Evolutionary conservation across 2,113 vertebrate species (phyloP).

Genomic region (Strix uralensis): DNA sequence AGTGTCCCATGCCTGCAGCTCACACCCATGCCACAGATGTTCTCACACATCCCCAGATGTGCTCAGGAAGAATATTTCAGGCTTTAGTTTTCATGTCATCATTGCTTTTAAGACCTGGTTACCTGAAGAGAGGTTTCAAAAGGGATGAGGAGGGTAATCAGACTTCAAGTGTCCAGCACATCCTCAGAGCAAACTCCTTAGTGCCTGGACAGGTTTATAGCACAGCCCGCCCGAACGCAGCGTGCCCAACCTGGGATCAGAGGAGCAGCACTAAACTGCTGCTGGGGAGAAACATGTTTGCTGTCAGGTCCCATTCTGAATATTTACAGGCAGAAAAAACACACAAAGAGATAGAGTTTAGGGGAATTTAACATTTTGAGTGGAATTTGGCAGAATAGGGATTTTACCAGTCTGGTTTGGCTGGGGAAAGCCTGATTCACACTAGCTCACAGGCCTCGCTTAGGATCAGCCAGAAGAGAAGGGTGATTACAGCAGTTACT

Average conservation of each 20-base stretch:
- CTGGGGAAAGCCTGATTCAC: neutral
- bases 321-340: neutral
- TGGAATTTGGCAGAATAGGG: neutral
- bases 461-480: neutral
- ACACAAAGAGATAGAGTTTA: neutral
- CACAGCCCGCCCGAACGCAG: fast-evolving
- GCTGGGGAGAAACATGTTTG: neutral
- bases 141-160: neutral
- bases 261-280: neutral
- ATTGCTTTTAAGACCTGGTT: neutral
- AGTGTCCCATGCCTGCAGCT: neutral
- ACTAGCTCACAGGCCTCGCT: neutral
- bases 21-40: fast-evolving
- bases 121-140: neutral
- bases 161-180: neutral
- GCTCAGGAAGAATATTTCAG: neutral
- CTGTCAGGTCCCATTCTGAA: neutral
- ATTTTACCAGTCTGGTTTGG: neutral
- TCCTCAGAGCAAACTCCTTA: too few relatives aligned
- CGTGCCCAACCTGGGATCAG: fast-evolving
- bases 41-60: neutral
- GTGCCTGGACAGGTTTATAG: too few relatives aligned
- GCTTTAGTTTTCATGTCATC: neutral
- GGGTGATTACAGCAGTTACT: neutral
- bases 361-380: neutral